Base-by-base conservation (phyloP, 1,140 invertebrate genomes). In the Heliconius melpomene region DNA sequence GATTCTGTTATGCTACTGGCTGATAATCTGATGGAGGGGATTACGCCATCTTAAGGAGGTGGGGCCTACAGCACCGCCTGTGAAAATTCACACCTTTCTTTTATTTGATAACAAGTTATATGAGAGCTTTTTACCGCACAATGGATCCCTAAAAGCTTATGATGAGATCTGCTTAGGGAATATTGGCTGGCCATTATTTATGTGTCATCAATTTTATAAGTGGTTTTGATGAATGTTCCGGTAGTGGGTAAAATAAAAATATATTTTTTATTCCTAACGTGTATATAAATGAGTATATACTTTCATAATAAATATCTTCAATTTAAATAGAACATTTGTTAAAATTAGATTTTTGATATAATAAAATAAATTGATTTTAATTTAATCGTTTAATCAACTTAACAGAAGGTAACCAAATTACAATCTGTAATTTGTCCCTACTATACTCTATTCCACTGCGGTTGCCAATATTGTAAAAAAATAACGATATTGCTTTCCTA, bases 41-140 rank as follows among this genome's bases (percentile, higher is more conserved):
- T 86, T 85, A 82, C 92, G 91, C 93, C 93, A 93, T 94, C 89
- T 94, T 94, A 89, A 91, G 88, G 87, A 66, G 93, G 93, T 86
- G 93, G 90, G 86, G 93, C 92, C 75, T 90, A 85, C 70, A 74
- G 82, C 82, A 86, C 87, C 90, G 90, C 87, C 89, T 93, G 93
- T 88, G 92, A 94, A 93, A 91, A 91, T 93, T 94, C 93, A 93
- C 93, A 94, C 93, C 93, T 94, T 94, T 93, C 93, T 94, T 94
- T 92, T 94, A 94, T 93, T 93, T 93, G 91, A 89, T 93, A 93
- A 92, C 89, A 90, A 89, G 90, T 92, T 93, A 91, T 92, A 90
- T 93, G 89, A 91, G 89, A 86, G 89, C 90, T 90, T 91, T 92
- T 93, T 90, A 90, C 85, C 85, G 83, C 86, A 94, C 91, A 94